Conservation (phyloP, 2,113 vertebrate species). For the Arenaria interpres region DNA sequence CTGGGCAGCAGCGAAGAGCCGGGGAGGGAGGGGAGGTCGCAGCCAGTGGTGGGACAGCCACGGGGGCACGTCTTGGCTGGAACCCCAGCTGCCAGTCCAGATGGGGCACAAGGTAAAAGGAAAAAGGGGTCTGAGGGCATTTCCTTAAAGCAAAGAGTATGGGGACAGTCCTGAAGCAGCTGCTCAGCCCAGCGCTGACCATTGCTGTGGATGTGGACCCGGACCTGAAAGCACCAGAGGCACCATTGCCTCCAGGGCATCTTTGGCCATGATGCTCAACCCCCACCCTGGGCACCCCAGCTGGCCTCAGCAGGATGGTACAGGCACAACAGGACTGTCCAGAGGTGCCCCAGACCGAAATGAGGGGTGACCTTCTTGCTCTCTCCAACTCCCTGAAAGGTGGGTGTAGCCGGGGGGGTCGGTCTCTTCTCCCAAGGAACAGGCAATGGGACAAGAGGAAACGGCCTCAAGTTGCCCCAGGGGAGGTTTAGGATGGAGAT, state of each 20-base stretch:
- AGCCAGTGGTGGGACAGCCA: neutral
- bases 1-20: constrained; percentile 68
- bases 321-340: neutral
- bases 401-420: too few relatives aligned
- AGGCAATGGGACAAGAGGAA: too few relatives aligned
- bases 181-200: fast-evolving
- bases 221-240: neutral
- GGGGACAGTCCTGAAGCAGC: neutral
- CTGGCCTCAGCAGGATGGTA: neutral
- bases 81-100: fast-evolving
- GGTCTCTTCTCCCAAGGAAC: too few relatives aligned
- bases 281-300: neutral
- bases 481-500: too few relatives aligned
- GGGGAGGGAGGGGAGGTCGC: constrained; percentile 22
- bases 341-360: neutral
- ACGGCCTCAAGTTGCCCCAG: too few relatives aligned
- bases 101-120: neutral
- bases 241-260: neutral
- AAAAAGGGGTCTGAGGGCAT: neutral
- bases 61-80: fast-evolving
- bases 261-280: neutral
- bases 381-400: too few relatives aligned
- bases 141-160: neutral
- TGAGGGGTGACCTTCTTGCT: too few relatives aligned
- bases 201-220: fast-evolving